These are phyloP conservation scores for Castor canadensis DNA, from an alignment of 2,113 vertebrate species.

Conservation along the genomic window DNA sequence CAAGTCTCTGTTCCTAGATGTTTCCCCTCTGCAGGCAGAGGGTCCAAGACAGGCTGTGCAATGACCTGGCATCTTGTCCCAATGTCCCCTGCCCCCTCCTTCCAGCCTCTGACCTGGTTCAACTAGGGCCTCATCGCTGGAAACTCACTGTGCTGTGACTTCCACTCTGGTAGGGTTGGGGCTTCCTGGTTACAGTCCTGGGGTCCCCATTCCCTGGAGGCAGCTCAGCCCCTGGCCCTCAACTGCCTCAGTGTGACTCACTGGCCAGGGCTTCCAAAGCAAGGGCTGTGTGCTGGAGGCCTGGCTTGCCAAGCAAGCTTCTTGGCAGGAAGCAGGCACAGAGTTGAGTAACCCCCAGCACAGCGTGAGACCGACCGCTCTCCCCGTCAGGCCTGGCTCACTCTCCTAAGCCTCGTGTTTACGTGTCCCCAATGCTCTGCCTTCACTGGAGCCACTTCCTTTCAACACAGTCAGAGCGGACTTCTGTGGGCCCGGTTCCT, in stretches of 20 bases:
- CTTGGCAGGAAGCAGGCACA: background rate
- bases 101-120: background rate
- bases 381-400: background rate
- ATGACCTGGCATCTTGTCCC: too few relatives aligned
- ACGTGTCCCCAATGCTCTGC: too few relatives aligned
- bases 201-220: background rate
- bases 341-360: background rate
- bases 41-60: background rate
- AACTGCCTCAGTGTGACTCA: background rate
- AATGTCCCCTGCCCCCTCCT: too few relatives aligned
- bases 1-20: too few relatives aligned
- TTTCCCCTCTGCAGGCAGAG: background rate
- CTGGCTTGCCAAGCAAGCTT: background rate
- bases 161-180: background rate
- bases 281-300: background rate
- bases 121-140: background rate
- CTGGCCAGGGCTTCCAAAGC: background rate
- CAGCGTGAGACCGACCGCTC: too few relatives aligned
- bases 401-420: background rate
- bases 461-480: background rate
- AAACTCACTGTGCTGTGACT: background rate
- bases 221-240: background rate
- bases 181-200: background rate
- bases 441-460: background rate
- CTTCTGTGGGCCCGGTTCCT: too few relatives aligned